These are phyloP conservation scores for Pomatostomus ruficeps DNA, from an alignment of 2,113 vertebrate species.

Conservation along the genomic window DNA sequence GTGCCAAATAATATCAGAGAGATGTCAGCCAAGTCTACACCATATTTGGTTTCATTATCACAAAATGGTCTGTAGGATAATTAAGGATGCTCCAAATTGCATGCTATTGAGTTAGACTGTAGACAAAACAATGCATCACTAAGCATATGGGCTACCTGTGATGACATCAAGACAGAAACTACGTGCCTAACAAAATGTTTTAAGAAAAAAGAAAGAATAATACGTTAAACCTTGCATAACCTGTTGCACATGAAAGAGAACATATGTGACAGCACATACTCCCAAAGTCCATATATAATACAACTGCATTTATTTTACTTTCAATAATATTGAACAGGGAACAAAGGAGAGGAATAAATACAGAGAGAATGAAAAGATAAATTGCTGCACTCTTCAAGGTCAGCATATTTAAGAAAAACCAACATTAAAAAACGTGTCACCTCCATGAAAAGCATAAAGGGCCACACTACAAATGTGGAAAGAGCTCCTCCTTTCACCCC, in stretches of 20 bases:
- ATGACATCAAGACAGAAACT: constrained; percentile 7
- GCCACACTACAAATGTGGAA: neutral
- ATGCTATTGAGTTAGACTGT: constrained; percentile 7
- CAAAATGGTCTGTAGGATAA: constrained; percentile 31
- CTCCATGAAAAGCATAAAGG: neutral
- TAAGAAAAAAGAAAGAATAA: neutral
- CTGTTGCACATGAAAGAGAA: constrained; percentile 27
- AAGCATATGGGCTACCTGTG: neutral
- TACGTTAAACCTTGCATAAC: neutral
- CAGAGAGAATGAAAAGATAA: neutral
- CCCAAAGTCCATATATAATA: neutral
- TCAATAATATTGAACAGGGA: neutral
- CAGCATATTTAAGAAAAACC: neutral
- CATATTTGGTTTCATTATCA: constrained; percentile 39
- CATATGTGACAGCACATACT: neutral
- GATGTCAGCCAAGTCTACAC: constrained; percentile 21
- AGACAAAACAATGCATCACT: constrained; percentile 19
- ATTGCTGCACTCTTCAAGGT: neutral
- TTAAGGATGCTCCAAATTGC: constrained; percentile 45
- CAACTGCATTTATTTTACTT: neutral
- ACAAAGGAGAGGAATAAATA: neutral
- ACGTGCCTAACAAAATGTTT: neutral
- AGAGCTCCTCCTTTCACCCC: neutral
- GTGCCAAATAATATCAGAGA: constrained; percentile 24
- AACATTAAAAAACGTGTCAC: neutral